Evolutionary conservation across 2,113 vertebrate genomes (phyloP).

Genomic region (Rhinoptilus africanus): DNA sequence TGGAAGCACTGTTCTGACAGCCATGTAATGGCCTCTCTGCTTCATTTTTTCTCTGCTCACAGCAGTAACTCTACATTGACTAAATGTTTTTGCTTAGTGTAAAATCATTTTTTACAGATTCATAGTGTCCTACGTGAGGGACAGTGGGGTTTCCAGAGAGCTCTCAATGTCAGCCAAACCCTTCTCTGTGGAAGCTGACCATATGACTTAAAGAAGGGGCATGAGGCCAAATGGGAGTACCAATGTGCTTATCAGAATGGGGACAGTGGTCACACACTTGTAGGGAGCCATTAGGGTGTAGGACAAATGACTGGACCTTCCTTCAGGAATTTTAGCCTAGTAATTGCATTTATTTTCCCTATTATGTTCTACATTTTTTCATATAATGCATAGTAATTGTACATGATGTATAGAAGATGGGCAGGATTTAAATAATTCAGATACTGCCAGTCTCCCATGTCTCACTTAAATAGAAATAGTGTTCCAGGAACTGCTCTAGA

Average conservation of each 20-base stretch:
- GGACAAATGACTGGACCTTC: neutral
- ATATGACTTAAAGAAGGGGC: neutral
- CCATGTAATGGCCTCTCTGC: neutral
- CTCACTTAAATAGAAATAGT: neutral
- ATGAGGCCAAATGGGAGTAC: neutral
- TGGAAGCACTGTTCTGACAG: neutral
- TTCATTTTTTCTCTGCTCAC: neutral
- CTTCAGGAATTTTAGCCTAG: neutral
- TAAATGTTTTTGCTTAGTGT: neutral
- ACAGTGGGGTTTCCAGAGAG: neutral
- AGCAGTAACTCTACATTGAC: neutral
- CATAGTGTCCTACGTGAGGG: neutral
- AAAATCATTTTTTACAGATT: neutral
- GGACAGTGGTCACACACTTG: neutral
- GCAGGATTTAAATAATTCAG: neutral
- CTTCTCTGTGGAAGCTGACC: neutral
- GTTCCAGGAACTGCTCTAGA: neutral
- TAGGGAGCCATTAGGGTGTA: neutral
- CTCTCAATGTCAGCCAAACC: neutral
- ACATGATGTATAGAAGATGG: neutral
- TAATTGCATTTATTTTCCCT: neutral
- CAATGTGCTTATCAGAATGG: neutral
- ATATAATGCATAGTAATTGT: neutral
- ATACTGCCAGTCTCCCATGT: neutral
- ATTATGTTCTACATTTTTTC: neutral